A percentile compares a stretch with the other conserved stretches of the same genome.
These are phyloP conservation scores for Lasioglossum lativentre DNA, from an alignment of 2,888 invertebrate species.

Conservation along the genomic window DNA sequence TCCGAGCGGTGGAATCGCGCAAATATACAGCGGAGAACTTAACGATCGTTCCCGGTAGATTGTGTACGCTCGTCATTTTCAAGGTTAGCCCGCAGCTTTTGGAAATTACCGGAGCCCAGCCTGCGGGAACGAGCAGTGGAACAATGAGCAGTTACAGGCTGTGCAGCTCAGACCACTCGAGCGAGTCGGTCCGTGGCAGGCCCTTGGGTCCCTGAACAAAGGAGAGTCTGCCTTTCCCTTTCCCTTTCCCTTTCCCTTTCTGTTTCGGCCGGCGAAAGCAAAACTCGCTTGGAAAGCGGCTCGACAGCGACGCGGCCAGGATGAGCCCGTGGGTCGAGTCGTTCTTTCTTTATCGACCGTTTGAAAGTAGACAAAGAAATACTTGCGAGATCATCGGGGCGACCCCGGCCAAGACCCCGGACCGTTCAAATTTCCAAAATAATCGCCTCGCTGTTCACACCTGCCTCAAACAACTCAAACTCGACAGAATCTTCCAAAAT, in stretches of 20 bases:
- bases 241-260: constrained; percentile 42
- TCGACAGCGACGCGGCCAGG: neutral
- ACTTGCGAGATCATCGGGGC: neutral
- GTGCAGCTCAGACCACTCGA: constrained; percentile 33
- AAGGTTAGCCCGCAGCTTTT: constrained; percentile 30
- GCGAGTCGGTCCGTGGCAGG: constrained; percentile 27
- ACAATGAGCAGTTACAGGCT: constrained; percentile 55
- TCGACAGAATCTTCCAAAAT: neutral
- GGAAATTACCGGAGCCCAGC: constrained; percentile 6
- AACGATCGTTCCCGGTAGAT: constrained; percentile 10
- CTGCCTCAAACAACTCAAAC: neutral
- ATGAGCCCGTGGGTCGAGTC: neutral
- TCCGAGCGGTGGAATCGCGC: neutral
- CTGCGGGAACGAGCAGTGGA: constrained; percentile 17
- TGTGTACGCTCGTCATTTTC: constrained; percentile 12
- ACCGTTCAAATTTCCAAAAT: neutral
- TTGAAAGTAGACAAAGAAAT: constrained; percentile 17
- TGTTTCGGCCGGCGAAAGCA: constrained; percentile 24
- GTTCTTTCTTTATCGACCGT: constrained; percentile 25
- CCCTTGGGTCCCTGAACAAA: constrained; percentile 50
- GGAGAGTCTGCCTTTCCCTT: constrained; percentile 32
- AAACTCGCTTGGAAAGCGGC: constrained; percentile 20
- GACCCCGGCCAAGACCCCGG: neutral
- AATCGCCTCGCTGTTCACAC: neutral
- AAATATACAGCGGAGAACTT: neutral